Base-by-base conservation (phyloP, 2,797 vertebrate species). In the Emys orbicularis region DNA sequence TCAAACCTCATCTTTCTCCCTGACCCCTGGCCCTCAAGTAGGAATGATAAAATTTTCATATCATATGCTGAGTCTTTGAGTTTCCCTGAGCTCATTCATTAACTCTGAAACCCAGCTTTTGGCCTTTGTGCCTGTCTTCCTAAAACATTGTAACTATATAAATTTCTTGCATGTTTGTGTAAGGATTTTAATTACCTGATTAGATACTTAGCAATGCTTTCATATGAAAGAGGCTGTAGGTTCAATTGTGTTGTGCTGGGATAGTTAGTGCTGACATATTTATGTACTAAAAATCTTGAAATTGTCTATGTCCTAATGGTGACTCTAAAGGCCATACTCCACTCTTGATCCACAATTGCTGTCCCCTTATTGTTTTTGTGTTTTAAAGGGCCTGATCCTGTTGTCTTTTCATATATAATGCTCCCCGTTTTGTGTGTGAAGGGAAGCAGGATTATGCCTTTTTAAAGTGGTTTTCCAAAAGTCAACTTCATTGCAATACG, bases 381-480 rank as follows among this genome's bases (percentile, higher is more conserved):
- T 59, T 86, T 76, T 23, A 68, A 79, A 84, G 13, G 1, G 5
- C 72, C 93, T 83, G 52, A 25, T 59, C 3, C 52, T 59, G 86
- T 50, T 77, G 80, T 34, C 85, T 94, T 92, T 94, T 85, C 83
- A 90, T 65, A 79, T 95, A 81, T 79, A 82, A 0, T 72, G 9
- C 25, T 90, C 53, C 41, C 79, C 82, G 81, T 94, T 94, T 13
- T 84, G 1, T 84, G 16, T n/a, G 7, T 91, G 94, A 68, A 93
- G 50, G 21, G 86, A 41, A 92, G 93, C 81, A 87, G n/a, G 86
- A 4, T 27, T 76, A 3, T n/a, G 61, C 47, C 92, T 95, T 97
- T 96, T 97, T 96, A 90, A 95, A 96, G 79, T 83, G 29, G 29
- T 94, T 94, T 95, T 77, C 88, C 84, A 93, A 89, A 94, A 89